phyloP scores from a whole-genome alignment of 2,888 invertebrate species.

The Onthophagus sagittarius region DNA sequence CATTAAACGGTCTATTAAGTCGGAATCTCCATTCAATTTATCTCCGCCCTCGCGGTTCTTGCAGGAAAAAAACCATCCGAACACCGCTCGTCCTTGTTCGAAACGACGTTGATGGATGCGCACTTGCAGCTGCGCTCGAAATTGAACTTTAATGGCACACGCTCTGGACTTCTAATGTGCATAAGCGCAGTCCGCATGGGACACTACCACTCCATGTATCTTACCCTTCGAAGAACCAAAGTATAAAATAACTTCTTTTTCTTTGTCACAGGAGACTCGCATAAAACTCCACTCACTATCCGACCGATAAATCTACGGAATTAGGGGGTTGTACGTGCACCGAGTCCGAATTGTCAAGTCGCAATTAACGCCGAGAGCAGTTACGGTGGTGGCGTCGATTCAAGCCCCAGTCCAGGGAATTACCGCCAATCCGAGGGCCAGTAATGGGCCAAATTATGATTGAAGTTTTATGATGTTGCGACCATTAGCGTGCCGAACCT shows the following conservation, averaged over 20 bases:
- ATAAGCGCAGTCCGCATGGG: neutral
- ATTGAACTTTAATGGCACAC: constrained; percentile 10
- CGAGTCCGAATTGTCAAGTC: constrained; percentile 7
- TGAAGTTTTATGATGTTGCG: constrained; percentile 11
- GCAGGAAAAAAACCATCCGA: neutral
- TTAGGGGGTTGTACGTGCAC: constrained; percentile 2
- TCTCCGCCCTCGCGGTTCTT: neutral
- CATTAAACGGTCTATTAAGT: neutral
- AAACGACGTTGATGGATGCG: constrained; percentile 8
- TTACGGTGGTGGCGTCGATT: neutral
- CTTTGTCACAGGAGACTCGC: too few species aligned
- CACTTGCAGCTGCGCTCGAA: constrained; percentile 5
- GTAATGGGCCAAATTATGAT: constrained; percentile 8
- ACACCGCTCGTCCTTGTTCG: constrained; percentile 2
- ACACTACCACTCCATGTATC: neutral
- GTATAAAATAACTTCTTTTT: neutral
- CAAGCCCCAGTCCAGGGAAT: neutral
- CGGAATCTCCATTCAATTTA: neutral
- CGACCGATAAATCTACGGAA: neutral
- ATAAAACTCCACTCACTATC: neutral
- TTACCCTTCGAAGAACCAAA: neutral
- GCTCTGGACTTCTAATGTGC: neutral
- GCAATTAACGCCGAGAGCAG: constrained; percentile 1
- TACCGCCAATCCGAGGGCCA: neutral
- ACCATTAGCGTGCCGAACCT: neutral